Conservation (phyloP, 2,888 invertebrate species). For the Antitype chi region DNA sequence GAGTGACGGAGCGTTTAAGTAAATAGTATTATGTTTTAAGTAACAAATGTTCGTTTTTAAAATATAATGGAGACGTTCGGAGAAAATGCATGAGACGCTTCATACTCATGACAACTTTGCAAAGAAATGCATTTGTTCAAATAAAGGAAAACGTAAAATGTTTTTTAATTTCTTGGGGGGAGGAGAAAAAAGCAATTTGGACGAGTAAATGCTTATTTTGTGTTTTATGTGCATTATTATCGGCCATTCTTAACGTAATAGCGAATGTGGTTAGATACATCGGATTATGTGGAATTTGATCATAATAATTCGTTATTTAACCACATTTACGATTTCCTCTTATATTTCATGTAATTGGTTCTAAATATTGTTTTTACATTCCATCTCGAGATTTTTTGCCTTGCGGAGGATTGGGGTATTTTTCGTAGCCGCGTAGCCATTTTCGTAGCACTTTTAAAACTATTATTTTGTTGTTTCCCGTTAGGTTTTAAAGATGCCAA, state of each 20-base stretch:
- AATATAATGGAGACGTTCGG: constrained; percentile 52
- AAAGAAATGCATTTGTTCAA: constrained; percentile 47
- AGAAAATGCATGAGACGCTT: constrained; percentile 43
- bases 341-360: background rate
- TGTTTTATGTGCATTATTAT: constrained; percentile 19
- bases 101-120: constrained; percentile 35
- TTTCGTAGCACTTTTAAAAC: constrained; percentile 29
- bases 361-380: background rate
- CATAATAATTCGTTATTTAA: constrained; percentile 10
- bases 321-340: constrained; percentile 9
- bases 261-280: background rate
- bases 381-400: background rate
- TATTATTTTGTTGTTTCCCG: background rate
- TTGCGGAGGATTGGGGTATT: background rate
- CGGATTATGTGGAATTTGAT: constrained; percentile 9
- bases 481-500: background rate
- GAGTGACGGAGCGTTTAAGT: constrained; percentile 55
- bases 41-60: constrained; percentile 52
- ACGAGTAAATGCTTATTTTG: constrained; percentile 20
- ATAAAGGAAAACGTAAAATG: constrained; percentile 37
- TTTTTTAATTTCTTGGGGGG: constrained; percentile 22
- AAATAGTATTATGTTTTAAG: constrained; percentile 60
- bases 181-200: constrained; percentile 18
- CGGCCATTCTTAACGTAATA: constrained; percentile 10
- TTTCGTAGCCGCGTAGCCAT: constrained; percentile 31